phyloP scores from a whole-genome alignment of 2,888 invertebrate genomes.

The Dasysyrphus tricinctus region DNA sequence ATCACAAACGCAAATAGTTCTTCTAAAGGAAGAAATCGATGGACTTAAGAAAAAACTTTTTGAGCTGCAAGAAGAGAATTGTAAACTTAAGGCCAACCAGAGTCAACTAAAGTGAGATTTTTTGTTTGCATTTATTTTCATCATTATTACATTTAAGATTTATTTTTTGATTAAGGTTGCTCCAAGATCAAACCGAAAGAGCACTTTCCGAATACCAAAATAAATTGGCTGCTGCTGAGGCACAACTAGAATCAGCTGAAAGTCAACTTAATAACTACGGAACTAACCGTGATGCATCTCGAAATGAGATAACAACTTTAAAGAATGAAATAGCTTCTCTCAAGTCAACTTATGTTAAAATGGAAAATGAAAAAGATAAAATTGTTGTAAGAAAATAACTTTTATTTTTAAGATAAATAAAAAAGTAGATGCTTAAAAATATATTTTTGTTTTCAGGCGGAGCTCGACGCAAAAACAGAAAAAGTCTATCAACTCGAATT shows the following conservation, averaged over 20 bases:
- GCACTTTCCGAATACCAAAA: constrained; percentile 88
- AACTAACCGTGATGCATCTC: constrained; percentile 85
- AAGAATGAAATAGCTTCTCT: constrained; percentile 87
- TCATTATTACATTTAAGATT: constrained; percentile 58
- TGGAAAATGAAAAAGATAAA: constrained; percentile 90
- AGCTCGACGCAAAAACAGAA: constrained; percentile 90
- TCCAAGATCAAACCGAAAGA: constrained; percentile 91
- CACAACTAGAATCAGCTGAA: constrained; percentile 86
- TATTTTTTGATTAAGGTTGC: constrained; percentile 84
- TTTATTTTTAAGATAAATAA: background rate
- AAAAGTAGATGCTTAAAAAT: background rate
- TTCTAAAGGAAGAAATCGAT: constrained; percentile 85
- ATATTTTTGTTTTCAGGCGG: constrained; percentile 82
- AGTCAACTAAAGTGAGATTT: constrained; percentile 85
- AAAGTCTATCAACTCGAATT: constrained; percentile 87
- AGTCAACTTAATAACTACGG: constrained; percentile 86
- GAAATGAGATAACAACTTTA: constrained; percentile 86
- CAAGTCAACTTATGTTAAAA: constrained; percentile 86
- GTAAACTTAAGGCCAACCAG: constrained; percentile 85
- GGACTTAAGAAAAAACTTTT: constrained; percentile 84
- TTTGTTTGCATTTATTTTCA: background rate
- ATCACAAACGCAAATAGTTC: constrained; percentile 84
- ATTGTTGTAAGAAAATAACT: constrained; percentile 84
- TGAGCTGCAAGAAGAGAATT: constrained; percentile 84
- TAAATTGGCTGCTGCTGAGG: constrained; percentile 87